Evolutionary conservation across 2,888 invertebrate species (phyloP), one percentile per base, ranked within the genome.

Genomic region (Pristionchus maxplancki): DNA sequence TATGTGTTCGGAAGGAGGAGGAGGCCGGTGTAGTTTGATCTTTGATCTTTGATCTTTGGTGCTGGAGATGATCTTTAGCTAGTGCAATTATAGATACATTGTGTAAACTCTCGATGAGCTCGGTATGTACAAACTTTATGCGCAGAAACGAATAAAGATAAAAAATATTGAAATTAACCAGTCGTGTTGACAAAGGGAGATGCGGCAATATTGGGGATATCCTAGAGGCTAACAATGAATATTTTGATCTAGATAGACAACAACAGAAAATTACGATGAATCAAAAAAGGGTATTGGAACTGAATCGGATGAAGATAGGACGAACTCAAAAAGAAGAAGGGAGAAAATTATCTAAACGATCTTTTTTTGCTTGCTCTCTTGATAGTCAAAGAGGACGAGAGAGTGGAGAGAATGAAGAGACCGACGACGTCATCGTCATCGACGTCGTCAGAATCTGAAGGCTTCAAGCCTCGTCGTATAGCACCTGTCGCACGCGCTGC

Each of bases 1-100:
- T 92, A 90, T 64, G 71, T 92, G 20, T 94, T 94, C 81, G 93
- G 94, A 3, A 78, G 85, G 28, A 40, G 62, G 4, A 20, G 50
- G 71, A 71, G 71, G n/a, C 17, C 28, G 0, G 15, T 81, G 81
- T 31, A 81, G 44, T 40, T 44, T 81, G 81, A 28, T 81, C 50
- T 81, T 2, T 81, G 28, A 28, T 11, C 28, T 48, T 48, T 81
- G 6, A 31, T 50, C 78, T 37, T n/a, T 40, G 20, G 24, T 37
- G 0, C 24, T 24, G 13, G 20, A 24, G 37, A n/a, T 40, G 40
- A 34, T 6, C 24, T 17, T 58, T 5, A 13, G 53, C 53, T 5
- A 17, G 20, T 11, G 53, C 20, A 20, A 31, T 28, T 31, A 31
- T 4, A 31, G 9, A 15, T 28, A 17, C 17, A 1, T 24, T 40